phyloP scores from a whole-genome alignment of 1,140 invertebrate species.

The Aphis gossypii region DNA sequence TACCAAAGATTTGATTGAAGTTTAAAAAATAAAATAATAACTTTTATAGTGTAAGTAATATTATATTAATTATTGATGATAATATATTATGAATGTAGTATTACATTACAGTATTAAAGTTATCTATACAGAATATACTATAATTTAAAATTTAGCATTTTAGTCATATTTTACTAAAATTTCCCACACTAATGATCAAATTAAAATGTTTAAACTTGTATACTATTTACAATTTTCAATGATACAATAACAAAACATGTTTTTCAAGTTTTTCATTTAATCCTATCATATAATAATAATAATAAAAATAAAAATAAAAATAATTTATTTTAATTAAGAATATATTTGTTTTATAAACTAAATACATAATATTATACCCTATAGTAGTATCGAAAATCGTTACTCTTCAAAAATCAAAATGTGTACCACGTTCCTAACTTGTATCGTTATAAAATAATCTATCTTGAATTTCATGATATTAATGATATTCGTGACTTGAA shows the following conservation, averaged over 20 bases:
- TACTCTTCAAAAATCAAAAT: background rate
- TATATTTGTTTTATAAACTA: background rate
- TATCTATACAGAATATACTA: background rate
- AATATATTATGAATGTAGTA: background rate
- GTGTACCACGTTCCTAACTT: background rate
- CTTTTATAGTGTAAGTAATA: background rate
- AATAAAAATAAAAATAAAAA: too few species aligned
- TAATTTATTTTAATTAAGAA: background rate
- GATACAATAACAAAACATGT: background rate
- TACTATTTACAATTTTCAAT: background rate
- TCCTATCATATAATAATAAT: background rate
- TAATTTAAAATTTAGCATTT: background rate
- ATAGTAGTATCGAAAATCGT: background rate
- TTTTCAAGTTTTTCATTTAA: background rate
- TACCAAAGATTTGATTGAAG: background rate
- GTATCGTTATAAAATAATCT: background rate
- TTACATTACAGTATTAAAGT: background rate
- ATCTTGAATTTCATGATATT: background rate
- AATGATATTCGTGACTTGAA: background rate
- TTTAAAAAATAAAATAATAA: background rate
- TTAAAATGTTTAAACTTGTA: background rate
- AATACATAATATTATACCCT: background rate
- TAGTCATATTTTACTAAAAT: background rate
- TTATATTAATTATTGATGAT: background rate
- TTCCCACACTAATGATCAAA: background rate